These are phyloP conservation scores for Aramus guarauna DNA, from an alignment of 2,113 vertebrate species.

Conservation along the genomic window DNA sequence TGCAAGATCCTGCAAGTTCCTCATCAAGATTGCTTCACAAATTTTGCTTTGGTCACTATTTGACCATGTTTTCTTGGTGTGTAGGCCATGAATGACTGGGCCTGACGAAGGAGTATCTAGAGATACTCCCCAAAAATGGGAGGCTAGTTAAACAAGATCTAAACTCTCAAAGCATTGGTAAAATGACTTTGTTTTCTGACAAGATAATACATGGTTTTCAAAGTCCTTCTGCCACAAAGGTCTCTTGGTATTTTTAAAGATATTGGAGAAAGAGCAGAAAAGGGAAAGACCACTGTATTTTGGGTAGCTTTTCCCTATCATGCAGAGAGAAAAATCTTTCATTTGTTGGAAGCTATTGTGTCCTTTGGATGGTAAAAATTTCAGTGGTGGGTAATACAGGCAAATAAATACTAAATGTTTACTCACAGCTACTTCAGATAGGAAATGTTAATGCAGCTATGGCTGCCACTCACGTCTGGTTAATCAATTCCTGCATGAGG, in stretches of 20 bases:
- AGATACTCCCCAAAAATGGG: neutral
- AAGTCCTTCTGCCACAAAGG: neutral
- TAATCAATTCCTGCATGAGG: neutral
- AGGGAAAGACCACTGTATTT: neutral
- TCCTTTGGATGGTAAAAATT: neutral
- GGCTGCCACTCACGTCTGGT: neutral
- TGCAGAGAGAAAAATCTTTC: neutral
- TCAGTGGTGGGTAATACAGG: rapidly evolving
- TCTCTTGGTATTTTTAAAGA: constrained; percentile 7
- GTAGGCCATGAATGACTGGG: neutral
- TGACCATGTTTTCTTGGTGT: neutral
- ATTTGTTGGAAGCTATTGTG: neutral
- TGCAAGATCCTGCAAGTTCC: neutral
- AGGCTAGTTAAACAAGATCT: neutral
- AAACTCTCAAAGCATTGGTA: neutral
- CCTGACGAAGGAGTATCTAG: neutral
- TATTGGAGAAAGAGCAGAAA: neutral
- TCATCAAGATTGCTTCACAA: neutral
- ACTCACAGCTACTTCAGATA: neutral
- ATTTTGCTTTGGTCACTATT: neutral
- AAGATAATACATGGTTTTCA: constrained; percentile 13
- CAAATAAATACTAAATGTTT: neutral
- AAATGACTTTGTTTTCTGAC: constrained; percentile 11
- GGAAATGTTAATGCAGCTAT: neutral
- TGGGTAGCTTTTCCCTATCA: neutral